Evolutionary conservation across 2,797 vertebrate genomes (phyloP), one percentile per base, ranked within the genome.

Genomic region (Sandelia bainsii): DNA sequence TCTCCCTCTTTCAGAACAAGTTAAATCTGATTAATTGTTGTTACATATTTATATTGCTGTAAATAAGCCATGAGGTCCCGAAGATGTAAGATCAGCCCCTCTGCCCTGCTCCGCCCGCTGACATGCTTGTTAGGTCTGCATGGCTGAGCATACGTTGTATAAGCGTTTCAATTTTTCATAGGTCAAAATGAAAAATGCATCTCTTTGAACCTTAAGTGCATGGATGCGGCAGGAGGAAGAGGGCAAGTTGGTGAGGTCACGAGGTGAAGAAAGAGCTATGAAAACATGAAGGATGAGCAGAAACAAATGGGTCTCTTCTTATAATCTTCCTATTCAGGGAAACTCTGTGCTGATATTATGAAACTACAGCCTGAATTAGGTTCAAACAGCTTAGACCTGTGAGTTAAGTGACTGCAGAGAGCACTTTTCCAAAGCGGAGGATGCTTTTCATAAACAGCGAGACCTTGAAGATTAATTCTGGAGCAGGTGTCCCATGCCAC

Each of bases 151-250:
- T 71, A 75, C 58, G 82, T 94, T 95, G 91, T 91, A n/a, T 93
- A 95, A 95, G 90, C 54, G 61, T 63, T 85, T 95, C 63, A 94
- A 94, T 95, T 94, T 94, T 95, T 92, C 51, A 95, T 88, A 66
- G 74, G 19, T 42, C 10, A 5, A 72, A 63, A 93, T 93, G 50
- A 94, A 94, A 94, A 90, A 93, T 91, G 84, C 89, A 93, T 92
- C 58, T 53, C 66, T 80, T 77, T 89, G 80, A 87, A 91, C 88
- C 84, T 58, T 90, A 86, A 92, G 92, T 87, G 83, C 80, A 67
- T 34, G 44, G 68, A 60, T 75, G 70, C 71, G 69, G 75, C 27
- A 14, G 34, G 63, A 78, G 44, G 59, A 69, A 51, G 64, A 82
- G 82, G 85, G 69, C 75, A 84, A 77, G 8, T 50, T 17, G 61